Evolutionary conservation across 2,888 invertebrate species (phyloP).

Genomic region (Dastarcus helophoroides): DNA sequence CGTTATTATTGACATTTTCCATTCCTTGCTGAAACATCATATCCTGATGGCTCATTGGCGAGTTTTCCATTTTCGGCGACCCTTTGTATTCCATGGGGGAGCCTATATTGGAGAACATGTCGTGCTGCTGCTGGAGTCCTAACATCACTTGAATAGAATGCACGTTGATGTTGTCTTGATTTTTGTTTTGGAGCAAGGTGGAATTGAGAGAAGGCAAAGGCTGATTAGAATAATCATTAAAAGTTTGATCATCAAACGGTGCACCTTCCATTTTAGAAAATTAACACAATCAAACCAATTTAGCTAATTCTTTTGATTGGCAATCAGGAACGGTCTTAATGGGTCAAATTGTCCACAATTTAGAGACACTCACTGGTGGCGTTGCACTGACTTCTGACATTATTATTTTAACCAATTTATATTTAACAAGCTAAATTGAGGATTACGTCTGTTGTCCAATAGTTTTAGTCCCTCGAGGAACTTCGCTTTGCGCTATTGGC

Average conservation of each 20-base stretch:
- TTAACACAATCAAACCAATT: constrained; percentile 31
- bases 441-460: constrained; percentile 12
- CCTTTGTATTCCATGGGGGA: constrained; percentile 38
- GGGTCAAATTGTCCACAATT: constrained; percentile 26
- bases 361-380: constrained; percentile 24
- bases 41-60: constrained; percentile 36
- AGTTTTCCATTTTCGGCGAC: constrained; percentile 38
- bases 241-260: constrained; percentile 68
- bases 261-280: constrained; percentile 53
- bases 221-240: constrained; percentile 60
- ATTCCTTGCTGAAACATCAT: constrained; percentile 28
- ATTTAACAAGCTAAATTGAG: constrained; percentile 37
- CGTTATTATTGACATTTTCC: constrained; percentile 23
- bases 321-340: constrained; percentile 21
- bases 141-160: constrained; percentile 60
- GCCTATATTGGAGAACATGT: constrained; percentile 37
- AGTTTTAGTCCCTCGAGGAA: constrained; percentile 1
- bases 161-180: constrained; percentile 41
- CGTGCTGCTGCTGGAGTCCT: constrained; percentile 42
- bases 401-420: constrained; percentile 40
- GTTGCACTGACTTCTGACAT: constrained; percentile 36
- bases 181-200: constrained; percentile 30
- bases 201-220: constrained; percentile 36
- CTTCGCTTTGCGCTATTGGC: constrained; percentile 8
- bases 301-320: constrained; percentile 27